Evolutionary conservation across 1,140 invertebrate species (phyloP).

Genomic region (Oncopeltus fasciatus): DNA sequence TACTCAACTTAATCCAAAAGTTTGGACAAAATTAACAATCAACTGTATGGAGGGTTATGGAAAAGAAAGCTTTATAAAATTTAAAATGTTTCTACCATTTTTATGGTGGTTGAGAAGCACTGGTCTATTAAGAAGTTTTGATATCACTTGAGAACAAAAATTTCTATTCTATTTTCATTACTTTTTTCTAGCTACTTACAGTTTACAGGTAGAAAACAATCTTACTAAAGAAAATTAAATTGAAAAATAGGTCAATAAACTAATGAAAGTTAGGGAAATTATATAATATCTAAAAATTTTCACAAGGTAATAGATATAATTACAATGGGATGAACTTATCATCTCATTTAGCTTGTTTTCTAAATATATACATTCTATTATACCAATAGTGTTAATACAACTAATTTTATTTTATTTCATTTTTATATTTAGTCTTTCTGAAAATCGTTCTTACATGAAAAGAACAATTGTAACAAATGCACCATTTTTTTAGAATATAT

Average conservation of each 20-base stretch:
- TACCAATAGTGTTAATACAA: constrained; percentile 15
- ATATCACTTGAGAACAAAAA: not conserved
- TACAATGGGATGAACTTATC: constrained; percentile 7
- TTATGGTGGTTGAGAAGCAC: not conserved
- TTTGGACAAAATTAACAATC: not conserved
- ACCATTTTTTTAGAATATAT: constrained; percentile 19
- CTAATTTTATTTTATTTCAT: constrained; percentile 12
- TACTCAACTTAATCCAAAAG: not conserved
- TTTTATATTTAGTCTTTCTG: constrained; percentile 7
- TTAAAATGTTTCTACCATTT: not conserved
- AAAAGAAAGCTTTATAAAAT: not conserved
- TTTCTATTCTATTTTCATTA: not conserved
- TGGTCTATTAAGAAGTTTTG: not conserved
- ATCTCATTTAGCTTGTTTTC: not conserved
- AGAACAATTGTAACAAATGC: constrained; percentile 13
- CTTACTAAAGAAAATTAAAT: not conserved
- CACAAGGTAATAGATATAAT: constrained; percentile 1
- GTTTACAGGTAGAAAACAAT: not conserved
- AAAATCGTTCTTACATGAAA: constrained; percentile 16
- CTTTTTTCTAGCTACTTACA: not conserved
- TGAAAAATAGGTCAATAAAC: not conserved
- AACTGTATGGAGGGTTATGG: not conserved
- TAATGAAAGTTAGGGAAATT: not conserved
- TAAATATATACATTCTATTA: constrained; percentile 13
- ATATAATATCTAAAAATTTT: not conserved